A percentile compares a stretch with the other conserved stretches of the same genome.
Conservation (phyloP, 2,888 invertebrate genomes). For the Venusia cambrica region DNA sequence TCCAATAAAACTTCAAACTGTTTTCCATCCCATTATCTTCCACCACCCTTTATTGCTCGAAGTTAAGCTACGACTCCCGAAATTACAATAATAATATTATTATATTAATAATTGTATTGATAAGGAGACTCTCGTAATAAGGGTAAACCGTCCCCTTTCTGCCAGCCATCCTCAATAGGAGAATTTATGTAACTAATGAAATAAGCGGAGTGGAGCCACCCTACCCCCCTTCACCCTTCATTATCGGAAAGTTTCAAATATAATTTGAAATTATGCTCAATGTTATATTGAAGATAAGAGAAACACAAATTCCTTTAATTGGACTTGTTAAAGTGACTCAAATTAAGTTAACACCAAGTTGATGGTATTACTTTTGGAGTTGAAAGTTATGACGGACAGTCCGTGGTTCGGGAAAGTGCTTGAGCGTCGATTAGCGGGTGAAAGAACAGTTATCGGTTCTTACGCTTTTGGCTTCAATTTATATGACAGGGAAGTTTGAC, state of each 20-base stretch:
- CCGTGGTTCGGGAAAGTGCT: conserved; percentile 57
- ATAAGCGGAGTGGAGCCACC: conserved; percentile 75
- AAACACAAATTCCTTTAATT: conserved; percentile 82
- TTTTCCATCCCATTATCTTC: conserved; percentile 81
- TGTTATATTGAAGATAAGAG: conserved; percentile 82
- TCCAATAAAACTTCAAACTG: conserved; percentile 81
- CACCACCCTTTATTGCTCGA: conserved; percentile 78
- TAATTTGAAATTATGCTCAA: conserved; percentile 82
- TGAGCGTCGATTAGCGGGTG: conserved; percentile 43
- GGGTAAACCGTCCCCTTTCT: conserved; percentile 81
- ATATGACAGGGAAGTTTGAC: conserved; percentile 36
- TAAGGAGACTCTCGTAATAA: conserved; percentile 81
- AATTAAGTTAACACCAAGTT: conserved; percentile 81
- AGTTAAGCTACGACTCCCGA: conserved; percentile 77
- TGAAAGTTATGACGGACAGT: conserved; percentile 72
- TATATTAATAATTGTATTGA: conserved; percentile 82
- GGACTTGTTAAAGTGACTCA: conserved; percentile 82
- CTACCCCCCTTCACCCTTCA: conserved; percentile 69
- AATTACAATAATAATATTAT: conserved; percentile 82
- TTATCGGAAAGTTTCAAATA: conserved; percentile 82
- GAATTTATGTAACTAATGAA: conserved; percentile 82
- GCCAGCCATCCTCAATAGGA: conserved; percentile 80
- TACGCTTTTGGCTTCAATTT: conserved; percentile 55
- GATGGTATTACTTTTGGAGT: conserved; percentile 81
- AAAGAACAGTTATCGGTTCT: conserved; percentile 67